Percentiles rank a stretch among this genome's conserved stretches.
Evolutionary conservation across 2,797 vertebrate species (phyloP).

Genomic region (Amphiprion clarkii): DNA sequence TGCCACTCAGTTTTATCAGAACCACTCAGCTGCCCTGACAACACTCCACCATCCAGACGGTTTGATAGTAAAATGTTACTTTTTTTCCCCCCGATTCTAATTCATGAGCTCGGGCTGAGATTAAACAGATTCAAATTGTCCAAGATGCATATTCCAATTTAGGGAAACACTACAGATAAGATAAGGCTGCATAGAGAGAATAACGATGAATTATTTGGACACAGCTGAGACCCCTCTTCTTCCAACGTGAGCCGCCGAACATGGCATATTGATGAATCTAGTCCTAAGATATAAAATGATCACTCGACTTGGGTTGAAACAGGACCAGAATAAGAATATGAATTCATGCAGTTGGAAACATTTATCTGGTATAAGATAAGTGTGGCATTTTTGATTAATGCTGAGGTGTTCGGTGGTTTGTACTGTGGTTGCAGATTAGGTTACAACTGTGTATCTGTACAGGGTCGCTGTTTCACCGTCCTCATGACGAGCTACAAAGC

Average conservation of each 20-base stretch:
- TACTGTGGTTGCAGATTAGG: slow-evolving; percentile 30
- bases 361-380: slow-evolving; percentile 30
- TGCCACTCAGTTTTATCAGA: slow-evolving; percentile 63
- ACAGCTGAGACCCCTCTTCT: slow-evolving; percentile 32
- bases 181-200: slow-evolving; percentile 28
- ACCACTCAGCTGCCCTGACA: slow-evolving; percentile 28
- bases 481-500: slow-evolving; percentile 49
- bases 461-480: slow-evolving; percentile 26
- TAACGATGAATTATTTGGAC: slow-evolving; percentile 44
- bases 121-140: slow-evolving; percentile 54
- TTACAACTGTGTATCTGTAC: slow-evolving; percentile 45
- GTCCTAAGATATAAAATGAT: neutral
- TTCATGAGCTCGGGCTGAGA: slow-evolving; percentile 46
- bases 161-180: slow-evolving; percentile 47
- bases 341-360: slow-evolving; percentile 7
- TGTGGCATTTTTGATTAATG: slow-evolving; percentile 29
- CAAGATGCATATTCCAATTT: slow-evolving; percentile 52
- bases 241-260: slow-evolving; percentile 10
- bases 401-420: slow-evolving; percentile 7
- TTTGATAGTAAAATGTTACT: slow-evolving; percentile 43
- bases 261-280: slow-evolving; percentile 22
- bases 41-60: slow-evolving; percentile 13
- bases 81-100: slow-evolving; percentile 16
- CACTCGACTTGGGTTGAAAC: slow-evolving; percentile 14
- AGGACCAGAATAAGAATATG: slow-evolving; percentile 20